A percentile compares a stretch with the other conserved stretches of the same genome.
Evolutionary conservation across 2,888 invertebrate species (phyloP).

Genomic region (Catocala nupta): DNA sequence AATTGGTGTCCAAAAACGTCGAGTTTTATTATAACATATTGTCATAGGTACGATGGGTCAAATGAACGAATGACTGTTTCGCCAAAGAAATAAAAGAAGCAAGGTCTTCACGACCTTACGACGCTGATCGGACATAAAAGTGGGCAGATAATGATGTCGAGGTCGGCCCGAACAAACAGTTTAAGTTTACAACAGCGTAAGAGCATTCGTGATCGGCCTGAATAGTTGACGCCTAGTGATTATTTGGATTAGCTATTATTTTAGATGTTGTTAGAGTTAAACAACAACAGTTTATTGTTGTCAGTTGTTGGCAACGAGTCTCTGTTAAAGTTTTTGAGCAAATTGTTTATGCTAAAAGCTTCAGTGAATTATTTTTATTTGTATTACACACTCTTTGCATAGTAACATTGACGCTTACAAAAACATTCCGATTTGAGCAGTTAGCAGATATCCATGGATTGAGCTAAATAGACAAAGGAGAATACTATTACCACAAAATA

Average conservation of each 20-base stretch:
- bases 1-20: constrained; percentile 21
- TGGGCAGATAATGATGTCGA: constrained; percentile 57
- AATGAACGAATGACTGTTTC: constrained; percentile 30
- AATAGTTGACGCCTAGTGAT: constrained; percentile 20
- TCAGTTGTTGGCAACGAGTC: not conserved
- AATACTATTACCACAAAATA: too few relatives aligned
- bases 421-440: too few relatives aligned
- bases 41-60: constrained; percentile 25
- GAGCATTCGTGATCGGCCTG: constrained; percentile 10
- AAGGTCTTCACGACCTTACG: constrained; percentile 50
- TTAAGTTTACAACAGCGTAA: constrained; percentile 39
- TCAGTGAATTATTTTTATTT: too few relatives aligned
- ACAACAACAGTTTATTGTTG: constrained; percentile 22
- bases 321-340: too few relatives aligned
- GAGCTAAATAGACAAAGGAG: too few relatives aligned
- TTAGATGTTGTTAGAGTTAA: constrained; percentile 6
- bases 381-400: too few relatives aligned
- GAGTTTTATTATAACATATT: constrained; percentile 27
- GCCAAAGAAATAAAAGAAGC: constrained; percentile 47
- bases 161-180: constrained; percentile 53
- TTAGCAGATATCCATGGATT: too few relatives aligned
- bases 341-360: too few relatives aligned
- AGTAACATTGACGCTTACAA: too few relatives aligned
- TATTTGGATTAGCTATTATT: constrained; percentile 10
- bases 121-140: constrained; percentile 53